Evolutionary conservation across 2,797 vertebrate species (phyloP).

Genomic region (Phrynocephalus forsythii): DNA sequence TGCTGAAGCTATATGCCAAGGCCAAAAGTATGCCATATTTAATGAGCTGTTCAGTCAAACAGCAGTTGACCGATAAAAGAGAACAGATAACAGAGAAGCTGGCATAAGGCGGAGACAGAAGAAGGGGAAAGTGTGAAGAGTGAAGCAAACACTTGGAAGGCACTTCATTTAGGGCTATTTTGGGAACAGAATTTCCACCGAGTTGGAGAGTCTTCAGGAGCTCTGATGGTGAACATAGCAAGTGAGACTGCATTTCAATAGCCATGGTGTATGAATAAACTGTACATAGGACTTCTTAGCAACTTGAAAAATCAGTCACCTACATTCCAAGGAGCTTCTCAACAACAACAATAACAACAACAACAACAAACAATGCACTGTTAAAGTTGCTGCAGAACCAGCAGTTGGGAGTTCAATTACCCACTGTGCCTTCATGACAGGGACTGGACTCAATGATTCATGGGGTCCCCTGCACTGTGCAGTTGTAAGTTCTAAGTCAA

Average conservation of each 20-base stretch:
- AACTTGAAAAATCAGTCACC: background rate
- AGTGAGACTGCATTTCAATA: background rate
- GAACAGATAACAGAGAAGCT: slow-evolving; percentile 27
- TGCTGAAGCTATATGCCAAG: slow-evolving; percentile 54
- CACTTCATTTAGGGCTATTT: slow-evolving; percentile 69
- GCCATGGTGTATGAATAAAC: background rate
- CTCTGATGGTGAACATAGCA: background rate
- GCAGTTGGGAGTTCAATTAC: no score
- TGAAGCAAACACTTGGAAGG: slow-evolving; percentile 64
- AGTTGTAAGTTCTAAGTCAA: no score
- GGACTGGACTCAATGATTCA: no score
- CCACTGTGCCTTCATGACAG: no score
- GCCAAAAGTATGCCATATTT: slow-evolving; percentile 59
- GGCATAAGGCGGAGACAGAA: background rate
- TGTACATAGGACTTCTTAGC: background rate
- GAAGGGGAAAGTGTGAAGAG: slow-evolving; percentile 51
- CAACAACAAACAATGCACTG: no score
- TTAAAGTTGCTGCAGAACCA: no score
- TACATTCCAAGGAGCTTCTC: background rate
- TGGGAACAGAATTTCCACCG: slow-evolving; percentile 70
- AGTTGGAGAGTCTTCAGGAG: slow-evolving; percentile 58
- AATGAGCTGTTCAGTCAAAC: slow-evolving; percentile 36
- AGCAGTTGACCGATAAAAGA: background rate
- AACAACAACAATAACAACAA: no score
- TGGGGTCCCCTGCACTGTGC: no score